A percentile compares a stretch with the other conserved stretches of the same genome.
Evolutionary conservation across 2,113 vertebrate species (phyloP).

Genomic region (Hyperopisus bebe): DNA sequence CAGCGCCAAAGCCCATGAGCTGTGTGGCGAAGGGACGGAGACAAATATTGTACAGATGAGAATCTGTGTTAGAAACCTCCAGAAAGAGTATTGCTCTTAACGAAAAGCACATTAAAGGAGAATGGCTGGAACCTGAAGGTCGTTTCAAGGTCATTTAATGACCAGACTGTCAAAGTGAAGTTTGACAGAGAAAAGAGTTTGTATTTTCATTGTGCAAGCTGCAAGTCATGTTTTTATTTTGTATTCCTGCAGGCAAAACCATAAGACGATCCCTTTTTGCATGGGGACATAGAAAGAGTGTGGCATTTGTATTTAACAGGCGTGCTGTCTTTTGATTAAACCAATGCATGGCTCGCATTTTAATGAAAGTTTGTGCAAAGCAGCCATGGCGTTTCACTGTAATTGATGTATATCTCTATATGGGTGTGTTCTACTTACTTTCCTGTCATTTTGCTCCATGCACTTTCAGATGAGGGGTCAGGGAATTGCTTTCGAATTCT

Average conservation of each 20-base stretch:
- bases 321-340: neutral
- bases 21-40: neutral
- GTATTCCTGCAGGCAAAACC: neutral
- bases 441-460: neutral
- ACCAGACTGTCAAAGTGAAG: neutral
- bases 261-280: neutral
- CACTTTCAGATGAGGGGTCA: neutral
- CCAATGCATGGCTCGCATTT: neutral
- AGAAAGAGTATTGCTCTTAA: neutral
- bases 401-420: neutral
- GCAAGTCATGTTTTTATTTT: neutral
- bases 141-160: neutral
- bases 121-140: neutral
- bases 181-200: neutral
- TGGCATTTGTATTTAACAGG: constrained; percentile 6
- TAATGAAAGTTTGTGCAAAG: neutral
- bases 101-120: neutral
- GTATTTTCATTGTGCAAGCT: neutral
- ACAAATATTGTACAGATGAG: neutral
- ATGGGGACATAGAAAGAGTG: neutral
- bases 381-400: neutral
- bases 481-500: neutral
- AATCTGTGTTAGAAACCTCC: neutral
- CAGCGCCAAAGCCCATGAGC: neutral
- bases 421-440: neutral